Percentiles rank a stretch among this genome's conserved stretches.
Conservation (phyloP, 2,888 invertebrate species). For the Dryobotodes eremita region DNA sequence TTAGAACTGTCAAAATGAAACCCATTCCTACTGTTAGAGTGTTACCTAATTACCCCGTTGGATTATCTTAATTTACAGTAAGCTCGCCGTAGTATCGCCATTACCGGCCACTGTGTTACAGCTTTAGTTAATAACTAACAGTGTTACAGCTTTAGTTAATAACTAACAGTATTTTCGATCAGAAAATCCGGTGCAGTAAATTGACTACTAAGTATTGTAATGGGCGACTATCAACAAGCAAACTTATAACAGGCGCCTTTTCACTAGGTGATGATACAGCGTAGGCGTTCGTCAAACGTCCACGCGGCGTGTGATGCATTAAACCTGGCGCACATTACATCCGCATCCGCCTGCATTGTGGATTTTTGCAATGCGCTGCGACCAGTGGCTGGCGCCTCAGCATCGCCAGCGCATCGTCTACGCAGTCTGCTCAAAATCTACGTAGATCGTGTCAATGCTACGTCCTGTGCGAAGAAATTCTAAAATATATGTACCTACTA, state of each 20-base stretch:
- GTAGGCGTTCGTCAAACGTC: too few relatives aligned
- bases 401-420: neutral
- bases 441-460: neutral
- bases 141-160: conserved; percentile 30
- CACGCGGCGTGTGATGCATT: neutral
- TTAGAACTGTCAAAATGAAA: too few relatives aligned
- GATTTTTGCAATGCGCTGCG: neutral
- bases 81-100: neutral
- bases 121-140: conserved; percentile 36
- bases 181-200: neutral
- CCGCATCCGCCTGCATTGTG: neutral
- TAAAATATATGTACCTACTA: neutral
- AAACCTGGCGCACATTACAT: neutral
- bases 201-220: neutral
- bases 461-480: neutral
- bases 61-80: conserved; percentile 34
- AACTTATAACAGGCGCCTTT: neutral
- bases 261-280: neutral
- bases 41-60: too few relatives aligned
- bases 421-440: neutral
- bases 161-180: conserved; percentile 22
- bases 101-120: neutral
- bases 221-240: neutral
- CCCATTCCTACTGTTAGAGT: too few relatives aligned
- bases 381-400: too few relatives aligned